Percentiles rank a stretch among this genome's conserved stretches.
phyloP scores from a whole-genome alignment of 2,113 vertebrate genomes.

The Nymphicus hollandicus region DNA sequence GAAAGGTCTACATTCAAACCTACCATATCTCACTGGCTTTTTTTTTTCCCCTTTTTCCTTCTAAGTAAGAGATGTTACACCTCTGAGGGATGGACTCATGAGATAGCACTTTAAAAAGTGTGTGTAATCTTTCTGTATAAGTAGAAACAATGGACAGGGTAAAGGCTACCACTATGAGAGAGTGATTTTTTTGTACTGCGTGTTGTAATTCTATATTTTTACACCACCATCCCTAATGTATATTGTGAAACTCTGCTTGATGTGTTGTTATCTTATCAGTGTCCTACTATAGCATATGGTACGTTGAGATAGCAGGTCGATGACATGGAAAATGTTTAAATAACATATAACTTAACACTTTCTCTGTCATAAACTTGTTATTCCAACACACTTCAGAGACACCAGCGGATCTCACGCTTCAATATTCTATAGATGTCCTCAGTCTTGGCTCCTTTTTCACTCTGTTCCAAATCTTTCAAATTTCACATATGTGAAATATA shows the following conservation, averaged over 20 bases:
- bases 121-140: not conserved
- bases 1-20: not conserved
- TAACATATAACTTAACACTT: slow-evolving; percentile 4
- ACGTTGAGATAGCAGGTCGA: slow-evolving; percentile 47
- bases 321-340: slow-evolving; percentile 37
- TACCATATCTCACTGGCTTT: not conserved
- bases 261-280: slow-evolving; percentile 38
- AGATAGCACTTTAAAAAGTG: not conserved
- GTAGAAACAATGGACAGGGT: not conserved
- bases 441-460: not conserved
- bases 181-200: accelerated
- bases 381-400: not conserved
- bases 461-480: not conserved
- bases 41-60: not conserved
- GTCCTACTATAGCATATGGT: slow-evolving; percentile 41
- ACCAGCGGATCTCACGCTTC: not conserved
- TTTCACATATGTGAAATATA: not conserved
- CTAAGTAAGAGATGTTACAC: not conserved
- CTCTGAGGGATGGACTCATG: not conserved
- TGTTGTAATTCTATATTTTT: slow-evolving; percentile 18
- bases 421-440: not conserved
- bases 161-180: not conserved
- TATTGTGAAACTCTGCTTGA: slow-evolving; percentile 24
- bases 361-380: slow-evolving; percentile 41
- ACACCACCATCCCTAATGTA: not conserved